These are phyloP conservation scores for Leptinotarsa defecta DNA, from an alignment of 1,140 invertebrate genomes.

Conservation along the genomic window DNA sequence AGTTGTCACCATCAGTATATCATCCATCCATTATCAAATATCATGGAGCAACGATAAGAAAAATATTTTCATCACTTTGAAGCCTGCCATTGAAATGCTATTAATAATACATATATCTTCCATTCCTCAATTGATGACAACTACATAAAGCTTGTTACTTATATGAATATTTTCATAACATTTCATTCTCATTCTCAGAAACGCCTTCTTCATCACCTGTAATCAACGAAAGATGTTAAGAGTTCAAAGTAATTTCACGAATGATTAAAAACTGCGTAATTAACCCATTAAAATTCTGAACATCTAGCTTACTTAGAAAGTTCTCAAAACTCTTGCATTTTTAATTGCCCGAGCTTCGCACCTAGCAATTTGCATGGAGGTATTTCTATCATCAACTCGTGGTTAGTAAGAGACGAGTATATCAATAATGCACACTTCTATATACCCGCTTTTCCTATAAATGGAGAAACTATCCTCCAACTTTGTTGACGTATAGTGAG, in stretches of 20 bases:
- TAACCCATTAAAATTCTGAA: not conserved
- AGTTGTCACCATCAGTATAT: too few relatives aligned
- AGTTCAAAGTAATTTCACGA: not conserved
- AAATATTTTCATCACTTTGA: too few relatives aligned
- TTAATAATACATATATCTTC: too few relatives aligned
- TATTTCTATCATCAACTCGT: not conserved
- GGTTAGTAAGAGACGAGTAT: not conserved
- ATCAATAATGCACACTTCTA: slow-evolving; percentile 1
- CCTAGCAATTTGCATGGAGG: not conserved
- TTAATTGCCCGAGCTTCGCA: not conserved
- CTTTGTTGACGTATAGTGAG: not conserved
- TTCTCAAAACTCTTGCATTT: not conserved
- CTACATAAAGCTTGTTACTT: too few relatives aligned
- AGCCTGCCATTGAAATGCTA: too few relatives aligned
- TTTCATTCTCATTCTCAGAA: too few relatives aligned
- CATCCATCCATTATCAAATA: too few relatives aligned
- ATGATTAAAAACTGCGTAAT: slow-evolving; percentile 7
- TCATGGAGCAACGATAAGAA: too few relatives aligned
- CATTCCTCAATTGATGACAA: too few relatives aligned
- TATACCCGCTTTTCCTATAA: not conserved
- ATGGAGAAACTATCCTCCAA: not conserved
- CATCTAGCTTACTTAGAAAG: not conserved
- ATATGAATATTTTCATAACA: too few relatives aligned
- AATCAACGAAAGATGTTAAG: not conserved
- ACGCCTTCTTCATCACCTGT: too few relatives aligned